These are phyloP conservation scores for Lycopodina hypogea DNA, from an alignment of 37 sponge, comb jelly and placozoan species.

Conservation along the genomic window DNA sequence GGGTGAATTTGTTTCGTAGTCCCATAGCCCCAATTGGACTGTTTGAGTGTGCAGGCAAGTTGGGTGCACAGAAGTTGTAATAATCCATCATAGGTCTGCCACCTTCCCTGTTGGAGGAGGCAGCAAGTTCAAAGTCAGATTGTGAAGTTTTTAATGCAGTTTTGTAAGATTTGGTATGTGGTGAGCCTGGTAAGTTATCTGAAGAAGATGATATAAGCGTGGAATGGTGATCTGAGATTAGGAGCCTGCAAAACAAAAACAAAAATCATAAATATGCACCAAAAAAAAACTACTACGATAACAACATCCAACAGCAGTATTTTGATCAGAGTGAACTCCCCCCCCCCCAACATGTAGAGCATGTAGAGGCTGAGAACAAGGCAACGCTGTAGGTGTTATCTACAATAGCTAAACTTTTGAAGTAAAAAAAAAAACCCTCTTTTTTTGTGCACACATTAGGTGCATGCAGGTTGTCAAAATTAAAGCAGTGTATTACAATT, in stretches of 20 bases:
- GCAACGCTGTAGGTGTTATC: too few relatives aligned
- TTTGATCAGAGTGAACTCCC: too few relatives aligned
- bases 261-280: neutral
- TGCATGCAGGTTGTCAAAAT: too few relatives aligned
- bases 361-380: too few relatives aligned
- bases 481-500: too few relatives aligned
- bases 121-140: constrained; percentile 16
- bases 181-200: neutral
- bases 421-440: too few relatives aligned
- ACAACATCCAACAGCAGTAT: too few relatives aligned
- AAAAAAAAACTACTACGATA: neutral
- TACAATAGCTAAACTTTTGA: too few relatives aligned
- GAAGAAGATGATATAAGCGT: neutral
- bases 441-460: too few relatives aligned
- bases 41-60: constrained; percentile 17
- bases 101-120: neutral
- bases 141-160: constrained; percentile 2
- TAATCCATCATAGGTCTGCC: neutral
- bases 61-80: constrained; percentile 33
- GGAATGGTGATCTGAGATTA: neutral
- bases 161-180: neutral
- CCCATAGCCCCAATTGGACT: neutral
- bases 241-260: neutral
- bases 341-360: too few relatives aligned
- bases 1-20: neutral